These are phyloP conservation scores for Virgularia gustaviana DNA, from an alignment of 92 coral and sea anemone genomes.

Conservation along the genomic window DNA sequence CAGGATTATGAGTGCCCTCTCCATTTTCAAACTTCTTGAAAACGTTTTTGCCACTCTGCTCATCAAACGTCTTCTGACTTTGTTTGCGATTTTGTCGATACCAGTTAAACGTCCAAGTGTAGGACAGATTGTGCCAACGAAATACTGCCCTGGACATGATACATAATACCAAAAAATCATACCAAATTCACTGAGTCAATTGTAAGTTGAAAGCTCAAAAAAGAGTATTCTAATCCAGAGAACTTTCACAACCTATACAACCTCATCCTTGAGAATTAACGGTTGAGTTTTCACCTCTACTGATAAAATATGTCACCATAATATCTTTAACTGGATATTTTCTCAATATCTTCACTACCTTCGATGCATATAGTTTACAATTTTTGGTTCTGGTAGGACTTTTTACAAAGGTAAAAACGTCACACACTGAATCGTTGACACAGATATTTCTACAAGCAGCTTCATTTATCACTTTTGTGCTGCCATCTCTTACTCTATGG, in stretches of 20 bases:
- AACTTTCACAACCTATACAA: too few species aligned
- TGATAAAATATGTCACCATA: conserved; percentile 7
- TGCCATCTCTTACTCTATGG: conserved; percentile 5
- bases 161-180: too few species aligned
- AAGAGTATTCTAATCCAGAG: too few species aligned
- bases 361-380: conserved; percentile 3
- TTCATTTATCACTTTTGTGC: background rate
- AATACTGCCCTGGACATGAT: conserved; percentile 39
- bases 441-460: conserved; percentile 1
- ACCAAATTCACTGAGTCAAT: too few species aligned
- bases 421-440: conserved; percentile 8
- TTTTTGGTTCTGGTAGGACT: conserved; percentile 5
- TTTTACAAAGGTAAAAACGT: conserved; percentile 1
- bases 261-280: too few species aligned
- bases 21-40: conserved; percentile 34
- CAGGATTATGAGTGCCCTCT: conserved; percentile 30
- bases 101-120: conserved; percentile 57
- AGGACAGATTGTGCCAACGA: conserved; percentile 47
- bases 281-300: too few species aligned
- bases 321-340: background rate
- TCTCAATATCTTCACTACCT: background rate
- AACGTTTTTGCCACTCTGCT: conserved; percentile 18
- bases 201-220: too few species aligned
- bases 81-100: conserved; percentile 48
- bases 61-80: conserved; percentile 33